Conservation (phyloP, 1,140 invertebrate genomes). For the Arctopsyche grandis region DNA sequence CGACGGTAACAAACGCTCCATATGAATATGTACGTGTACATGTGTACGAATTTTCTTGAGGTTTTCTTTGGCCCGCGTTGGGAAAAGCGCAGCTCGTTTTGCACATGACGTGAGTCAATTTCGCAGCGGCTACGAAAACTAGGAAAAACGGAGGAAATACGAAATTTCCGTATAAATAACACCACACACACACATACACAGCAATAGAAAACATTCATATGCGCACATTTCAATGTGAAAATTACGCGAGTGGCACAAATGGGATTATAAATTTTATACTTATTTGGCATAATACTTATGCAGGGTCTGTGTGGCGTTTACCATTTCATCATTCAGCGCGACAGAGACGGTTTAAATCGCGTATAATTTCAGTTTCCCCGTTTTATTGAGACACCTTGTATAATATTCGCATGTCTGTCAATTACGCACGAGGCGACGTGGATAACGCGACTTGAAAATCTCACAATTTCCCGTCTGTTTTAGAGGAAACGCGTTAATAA, state of each 20-base stretch:
- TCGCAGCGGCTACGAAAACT: background rate
- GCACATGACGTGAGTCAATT: slow-evolving; percentile 35
- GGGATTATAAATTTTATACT: no score
- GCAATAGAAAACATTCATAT: no score
- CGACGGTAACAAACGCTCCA: background rate
- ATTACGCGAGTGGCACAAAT: no score
- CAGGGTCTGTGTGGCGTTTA: no score
- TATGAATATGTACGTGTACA: background rate
- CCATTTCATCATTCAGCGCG: no score
- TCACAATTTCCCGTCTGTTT: slow-evolving; percentile 1
- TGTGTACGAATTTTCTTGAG: background rate
- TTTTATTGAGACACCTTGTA: no score
- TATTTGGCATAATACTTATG: background rate
- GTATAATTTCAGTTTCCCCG: no score
- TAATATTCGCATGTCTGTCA: background rate
- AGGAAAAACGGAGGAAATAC: background rate
- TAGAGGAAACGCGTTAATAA: slow-evolving; percentile 1
- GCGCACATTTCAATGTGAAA: no score
- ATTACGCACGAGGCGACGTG: background rate
- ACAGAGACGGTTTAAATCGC: no score
- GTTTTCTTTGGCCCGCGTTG: background rate
- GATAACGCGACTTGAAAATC: slow-evolving; percentile 7
- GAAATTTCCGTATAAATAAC: background rate
- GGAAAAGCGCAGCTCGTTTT: slow-evolving; percentile 31
- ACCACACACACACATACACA: no score